Base-by-base conservation (phyloP, 1,140 invertebrate species). In the Acyrthosiphon pisum region DNA sequence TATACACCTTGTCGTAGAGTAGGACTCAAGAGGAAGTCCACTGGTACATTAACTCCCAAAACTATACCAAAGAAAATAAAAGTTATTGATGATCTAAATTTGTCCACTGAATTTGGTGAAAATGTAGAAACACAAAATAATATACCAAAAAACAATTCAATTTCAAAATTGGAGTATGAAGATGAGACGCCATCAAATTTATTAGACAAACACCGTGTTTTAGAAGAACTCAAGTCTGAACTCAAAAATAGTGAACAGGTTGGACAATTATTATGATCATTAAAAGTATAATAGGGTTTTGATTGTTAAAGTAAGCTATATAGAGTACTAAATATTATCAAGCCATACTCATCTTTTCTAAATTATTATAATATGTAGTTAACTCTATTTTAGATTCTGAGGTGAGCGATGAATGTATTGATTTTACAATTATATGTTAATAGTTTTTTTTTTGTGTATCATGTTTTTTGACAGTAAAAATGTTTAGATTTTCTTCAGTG, bases 211-310 rank as follows among this genome's bases (percentile, higher is more conserved):
- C 81, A 56, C 20, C n/a, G 48, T 26, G 26, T 86, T n/a, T 86
- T 93, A 30, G 48, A 84, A 41, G 23, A 53, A 0, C 81, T 93
- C n/a, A 53, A n/a, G 2, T 84, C 68, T 41, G 91, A 93, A 50
- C n/a, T 93, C 8, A 86, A 56, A 93, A 93, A 93, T 56, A 86
- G 81, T 86, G 46, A 93, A 93, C 91, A 93, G 91, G 91, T 93
- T 86, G 20, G 35, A 92, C 6, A 26, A 60, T 60, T 60, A 60
- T 41, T 60, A 11, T 76, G 30, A n/a, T 35, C 14, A 6, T 76
- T 76, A 18, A 76, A 18, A 68, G 9, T 30, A 68, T 30, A n/a
- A 14, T 68, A 68, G 1, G 26, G 3, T 20, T 30, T 30, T 0
- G n/a, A 60, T 30, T 30, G 26, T 68, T 30, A 2, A 60, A 30